A percentile compares a stretch with the other conserved stretches of the same genome.
Conservation (phyloP, 2,797 vertebrate species). For the Sebastes diploproa region DNA sequence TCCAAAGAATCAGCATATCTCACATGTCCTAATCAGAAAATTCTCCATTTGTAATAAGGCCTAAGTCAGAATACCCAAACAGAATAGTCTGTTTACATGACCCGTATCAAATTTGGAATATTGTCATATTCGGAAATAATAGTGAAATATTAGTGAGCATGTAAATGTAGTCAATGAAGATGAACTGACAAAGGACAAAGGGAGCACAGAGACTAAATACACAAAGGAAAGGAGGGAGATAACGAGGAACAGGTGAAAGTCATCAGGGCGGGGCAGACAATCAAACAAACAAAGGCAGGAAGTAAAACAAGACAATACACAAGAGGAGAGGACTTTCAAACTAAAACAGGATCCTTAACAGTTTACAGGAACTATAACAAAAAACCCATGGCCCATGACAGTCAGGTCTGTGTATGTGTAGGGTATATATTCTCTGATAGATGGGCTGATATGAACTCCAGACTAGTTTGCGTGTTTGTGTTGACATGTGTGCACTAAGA, state of each 20-base stretch:
- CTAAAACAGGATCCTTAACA: not conserved
- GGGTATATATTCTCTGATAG: conserved; percentile 9
- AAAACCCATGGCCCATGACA: not conserved
- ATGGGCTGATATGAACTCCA: conserved; percentile 7
- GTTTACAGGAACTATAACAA: not conserved
- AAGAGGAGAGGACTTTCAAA: not conserved
- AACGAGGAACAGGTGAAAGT: not conserved
- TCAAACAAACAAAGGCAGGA: not conserved
- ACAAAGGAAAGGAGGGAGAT: not conserved
- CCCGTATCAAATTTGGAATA: not conserved
- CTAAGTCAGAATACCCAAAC: not conserved
- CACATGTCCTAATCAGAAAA: not conserved
- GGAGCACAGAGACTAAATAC: not conserved
- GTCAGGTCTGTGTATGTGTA: not conserved
- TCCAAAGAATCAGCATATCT: not conserved
- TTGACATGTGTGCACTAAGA: not conserved
- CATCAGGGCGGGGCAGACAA: not conserved
- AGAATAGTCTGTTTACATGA: not conserved
- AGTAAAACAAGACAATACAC: not conserved
- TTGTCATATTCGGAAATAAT: not conserved
- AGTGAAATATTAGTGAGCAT: not conserved
- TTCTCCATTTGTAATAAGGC: not conserved
- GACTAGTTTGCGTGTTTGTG: not conserved
- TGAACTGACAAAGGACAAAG: not conserved
- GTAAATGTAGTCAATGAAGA: not conserved